phyloP scores from a whole-genome alignment of 1,140 invertebrate species.

The Ephestia elutella region DNA sequence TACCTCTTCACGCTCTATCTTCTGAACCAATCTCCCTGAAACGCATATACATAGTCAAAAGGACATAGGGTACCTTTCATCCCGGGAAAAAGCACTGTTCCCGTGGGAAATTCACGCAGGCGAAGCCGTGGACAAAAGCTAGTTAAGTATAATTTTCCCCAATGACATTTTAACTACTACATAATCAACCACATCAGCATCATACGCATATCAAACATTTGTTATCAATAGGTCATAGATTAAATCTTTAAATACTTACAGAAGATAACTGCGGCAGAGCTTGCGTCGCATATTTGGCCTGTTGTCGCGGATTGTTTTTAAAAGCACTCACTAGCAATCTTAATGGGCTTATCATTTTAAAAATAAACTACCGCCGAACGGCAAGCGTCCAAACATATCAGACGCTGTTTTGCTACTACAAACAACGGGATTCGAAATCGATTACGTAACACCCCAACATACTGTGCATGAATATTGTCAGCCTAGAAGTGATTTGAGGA shows the following conservation, averaged over 20 bases:
- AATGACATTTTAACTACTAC: no score
- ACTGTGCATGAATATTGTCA: neutral
- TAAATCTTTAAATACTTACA: conserved; percentile 1
- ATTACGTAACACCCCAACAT: neutral
- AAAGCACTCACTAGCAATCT: neutral
- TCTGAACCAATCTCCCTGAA: no score
- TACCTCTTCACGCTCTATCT: no score
- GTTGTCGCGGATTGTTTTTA: neutral
- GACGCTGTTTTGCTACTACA: neutral
- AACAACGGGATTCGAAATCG: neutral
- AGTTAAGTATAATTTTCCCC: no score
- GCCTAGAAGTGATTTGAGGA: neutral
- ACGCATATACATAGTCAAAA: no score
- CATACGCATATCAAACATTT: neutral
- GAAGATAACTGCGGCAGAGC: neutral
- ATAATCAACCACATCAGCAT: no score
- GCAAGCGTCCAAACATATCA: neutral
- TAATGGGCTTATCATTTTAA: neutral
- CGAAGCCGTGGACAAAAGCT: no score
- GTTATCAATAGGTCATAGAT: neutral
- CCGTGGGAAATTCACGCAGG: no score
- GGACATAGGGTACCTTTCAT: no score
- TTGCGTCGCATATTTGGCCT: neutral
- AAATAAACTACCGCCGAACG: neutral
- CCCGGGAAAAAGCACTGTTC: no score